A percentile compares a stretch with the other conserved stretches of the same genome.
phyloP scores from a whole-genome alignment of 2,888 invertebrate genomes.

The Pelosia muscerda region DNA sequence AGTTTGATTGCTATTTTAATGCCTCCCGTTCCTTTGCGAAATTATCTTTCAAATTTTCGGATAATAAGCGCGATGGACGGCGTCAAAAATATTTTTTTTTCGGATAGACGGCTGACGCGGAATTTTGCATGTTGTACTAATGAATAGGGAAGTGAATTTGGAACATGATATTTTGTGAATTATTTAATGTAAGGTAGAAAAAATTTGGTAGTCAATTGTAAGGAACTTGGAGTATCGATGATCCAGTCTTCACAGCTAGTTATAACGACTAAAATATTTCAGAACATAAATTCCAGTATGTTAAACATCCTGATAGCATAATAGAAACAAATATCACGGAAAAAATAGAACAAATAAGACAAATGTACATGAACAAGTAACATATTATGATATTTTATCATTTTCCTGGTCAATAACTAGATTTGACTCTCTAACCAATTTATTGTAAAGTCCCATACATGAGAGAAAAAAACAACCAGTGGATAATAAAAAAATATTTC shows the following conservation, averaged over 20 bases:
- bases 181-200: constrained; percentile 8
- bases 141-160: constrained; percentile 23
- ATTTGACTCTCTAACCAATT: too few species aligned
- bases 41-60: constrained; percentile 70
- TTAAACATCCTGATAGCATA: too few species aligned
- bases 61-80: constrained; percentile 52
- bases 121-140: constrained; percentile 25
- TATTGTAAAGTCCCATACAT: background rate
- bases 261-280: background rate
- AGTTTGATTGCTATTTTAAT: constrained; percentile 84
- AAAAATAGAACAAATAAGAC: too few species aligned
- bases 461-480: background rate
- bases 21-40: constrained; percentile 68
- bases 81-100: constrained; percentile 40
- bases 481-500: background rate
- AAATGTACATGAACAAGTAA: too few species aligned
- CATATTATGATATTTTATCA: too few species aligned
- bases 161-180: constrained; percentile 13
- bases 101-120: constrained; percentile 48
- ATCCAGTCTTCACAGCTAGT: background rate
- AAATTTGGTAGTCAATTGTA: background rate
- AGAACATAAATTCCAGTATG: too few species aligned
- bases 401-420: too few species aligned
- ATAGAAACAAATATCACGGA: too few species aligned
- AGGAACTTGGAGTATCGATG: background rate